Conservation (phyloP, 2,888 invertebrate species). For the Perizoma flavofasciatum region DNA sequence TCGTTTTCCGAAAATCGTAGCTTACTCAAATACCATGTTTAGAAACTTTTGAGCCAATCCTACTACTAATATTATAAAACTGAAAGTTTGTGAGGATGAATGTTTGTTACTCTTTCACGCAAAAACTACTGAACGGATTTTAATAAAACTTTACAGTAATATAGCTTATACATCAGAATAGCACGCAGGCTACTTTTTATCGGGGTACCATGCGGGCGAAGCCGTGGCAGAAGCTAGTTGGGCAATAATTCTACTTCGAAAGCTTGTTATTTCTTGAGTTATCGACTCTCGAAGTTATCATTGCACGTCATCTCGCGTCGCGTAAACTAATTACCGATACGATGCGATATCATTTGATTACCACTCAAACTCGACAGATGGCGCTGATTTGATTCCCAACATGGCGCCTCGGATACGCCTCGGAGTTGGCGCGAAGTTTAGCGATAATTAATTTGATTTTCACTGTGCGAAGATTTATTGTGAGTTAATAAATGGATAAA, state of each 20-base stretch:
- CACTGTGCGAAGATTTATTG: slow-evolving; percentile 71
- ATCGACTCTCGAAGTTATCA: slow-evolving; percentile 46
- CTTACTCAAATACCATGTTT: too few relatives aligned
- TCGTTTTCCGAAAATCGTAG: too few relatives aligned
- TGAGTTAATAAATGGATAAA: slow-evolving; percentile 61
- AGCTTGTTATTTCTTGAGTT: slow-evolving; percentile 12
- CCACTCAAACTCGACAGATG: slow-evolving; percentile 65
- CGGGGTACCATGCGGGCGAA: too few relatives aligned
- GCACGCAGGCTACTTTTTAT: too few relatives aligned
- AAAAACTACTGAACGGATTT: too few relatives aligned
- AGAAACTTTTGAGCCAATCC: too few relatives aligned
- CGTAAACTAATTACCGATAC: slow-evolving; percentile 70
- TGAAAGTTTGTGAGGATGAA: too few relatives aligned
- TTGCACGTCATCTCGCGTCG: slow-evolving; percentile 58
- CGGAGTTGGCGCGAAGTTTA: slow-evolving; percentile 61
- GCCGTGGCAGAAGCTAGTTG: too few relatives aligned
- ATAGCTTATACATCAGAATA: too few relatives aligned
- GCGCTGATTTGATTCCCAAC: slow-evolving; percentile 67
- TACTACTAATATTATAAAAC: too few relatives aligned
- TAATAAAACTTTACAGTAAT: too few relatives aligned
- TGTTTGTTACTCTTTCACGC: too few relatives aligned
- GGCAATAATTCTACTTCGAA: slow-evolving; percentile 16
- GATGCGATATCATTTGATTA: slow-evolving; percentile 78
- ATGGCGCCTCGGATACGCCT: slow-evolving; percentile 49
- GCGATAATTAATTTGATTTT: slow-evolving; percentile 72